Evolutionary conservation across 2,888 invertebrate genomes (phyloP).

Genomic region (Yponomeuta cagnagella): DNA sequence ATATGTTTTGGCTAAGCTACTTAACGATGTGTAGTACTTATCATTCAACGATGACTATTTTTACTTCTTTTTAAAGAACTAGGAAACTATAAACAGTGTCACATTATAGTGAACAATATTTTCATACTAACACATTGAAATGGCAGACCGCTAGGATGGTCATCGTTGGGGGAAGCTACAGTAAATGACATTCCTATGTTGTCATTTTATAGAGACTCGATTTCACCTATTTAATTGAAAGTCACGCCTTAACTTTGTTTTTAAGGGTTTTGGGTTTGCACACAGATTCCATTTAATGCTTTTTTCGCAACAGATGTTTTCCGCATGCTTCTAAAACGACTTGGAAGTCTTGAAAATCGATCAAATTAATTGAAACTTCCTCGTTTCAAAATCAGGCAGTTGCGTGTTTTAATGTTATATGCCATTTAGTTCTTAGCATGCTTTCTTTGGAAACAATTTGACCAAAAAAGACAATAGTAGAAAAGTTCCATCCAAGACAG

Average conservation of each 20-base stretch:
- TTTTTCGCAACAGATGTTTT: not conserved
- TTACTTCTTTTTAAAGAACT: not conserved
- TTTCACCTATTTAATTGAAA: slow-evolving; percentile 59
- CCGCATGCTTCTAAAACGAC: not conserved
- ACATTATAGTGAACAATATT: no score
- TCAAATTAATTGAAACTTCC: no score
- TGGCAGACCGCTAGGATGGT: not conserved
- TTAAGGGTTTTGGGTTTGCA: not conserved
- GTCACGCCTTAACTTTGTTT: slow-evolving; percentile 22
- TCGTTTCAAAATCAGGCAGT: no score
- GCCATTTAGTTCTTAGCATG: not conserved
- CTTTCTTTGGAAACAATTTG: not conserved
- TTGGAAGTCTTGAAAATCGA: no score
- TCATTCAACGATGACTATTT: not conserved
- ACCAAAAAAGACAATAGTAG: not conserved
- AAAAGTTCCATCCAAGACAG: not conserved
- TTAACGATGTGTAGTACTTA: not conserved
- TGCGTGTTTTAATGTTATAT: not conserved
- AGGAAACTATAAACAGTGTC: not conserved
- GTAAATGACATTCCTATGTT: slow-evolving; percentile 28
- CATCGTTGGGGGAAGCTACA: not conserved
- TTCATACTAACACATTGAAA: not conserved
- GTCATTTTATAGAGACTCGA: slow-evolving; percentile 28
- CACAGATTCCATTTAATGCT: not conserved
- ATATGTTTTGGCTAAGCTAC: slow-evolving; percentile 62